phyloP scores from a whole-genome alignment of 1,140 invertebrate genomes.

The Apocrypta bakeri region DNA sequence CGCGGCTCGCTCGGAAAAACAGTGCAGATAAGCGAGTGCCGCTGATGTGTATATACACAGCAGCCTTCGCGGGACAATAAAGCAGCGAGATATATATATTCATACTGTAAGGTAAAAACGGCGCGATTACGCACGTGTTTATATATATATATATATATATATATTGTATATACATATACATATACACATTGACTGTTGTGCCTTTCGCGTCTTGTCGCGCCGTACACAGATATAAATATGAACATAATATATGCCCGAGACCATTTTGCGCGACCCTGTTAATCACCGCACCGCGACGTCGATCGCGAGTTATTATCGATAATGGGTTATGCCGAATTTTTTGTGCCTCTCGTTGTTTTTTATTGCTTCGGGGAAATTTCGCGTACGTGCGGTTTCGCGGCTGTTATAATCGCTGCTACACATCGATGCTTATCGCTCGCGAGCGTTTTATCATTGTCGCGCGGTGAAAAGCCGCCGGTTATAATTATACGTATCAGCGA shows the following conservation, averaged over 20 bases:
- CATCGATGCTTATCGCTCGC: slow-evolving; percentile 3
- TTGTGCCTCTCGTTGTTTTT: no score
- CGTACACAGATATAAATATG: no score
- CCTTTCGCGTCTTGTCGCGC: no score
- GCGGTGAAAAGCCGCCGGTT: not conserved
- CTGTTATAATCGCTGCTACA: not conserved
- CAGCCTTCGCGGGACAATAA: slow-evolving; percentile 24
- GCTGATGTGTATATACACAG: not conserved
- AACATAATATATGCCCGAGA: no score
- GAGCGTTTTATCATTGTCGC: slow-evolving; percentile 32
- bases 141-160: not conserved
- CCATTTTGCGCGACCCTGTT: slow-evolving; percentile 11
- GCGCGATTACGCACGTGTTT: not conserved
- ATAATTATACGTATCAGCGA: slow-evolving; percentile 18
- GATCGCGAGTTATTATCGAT: not conserved
- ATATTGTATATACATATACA: no score
- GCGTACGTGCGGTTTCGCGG: no score
- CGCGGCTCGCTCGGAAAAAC: not conserved
- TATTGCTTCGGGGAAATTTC: not conserved
- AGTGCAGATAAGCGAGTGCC: not conserved
- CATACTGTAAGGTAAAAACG: not conserved
- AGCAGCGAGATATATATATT: not conserved
- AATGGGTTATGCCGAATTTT: not conserved
- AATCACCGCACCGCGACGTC: not conserved
- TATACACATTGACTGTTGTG: no score